A percentile compares a stretch with the other conserved stretches of the same genome.
These are phyloP conservation scores for Bubo bubo DNA, from an alignment of 2,113 vertebrate species.

Conservation along the genomic window DNA sequence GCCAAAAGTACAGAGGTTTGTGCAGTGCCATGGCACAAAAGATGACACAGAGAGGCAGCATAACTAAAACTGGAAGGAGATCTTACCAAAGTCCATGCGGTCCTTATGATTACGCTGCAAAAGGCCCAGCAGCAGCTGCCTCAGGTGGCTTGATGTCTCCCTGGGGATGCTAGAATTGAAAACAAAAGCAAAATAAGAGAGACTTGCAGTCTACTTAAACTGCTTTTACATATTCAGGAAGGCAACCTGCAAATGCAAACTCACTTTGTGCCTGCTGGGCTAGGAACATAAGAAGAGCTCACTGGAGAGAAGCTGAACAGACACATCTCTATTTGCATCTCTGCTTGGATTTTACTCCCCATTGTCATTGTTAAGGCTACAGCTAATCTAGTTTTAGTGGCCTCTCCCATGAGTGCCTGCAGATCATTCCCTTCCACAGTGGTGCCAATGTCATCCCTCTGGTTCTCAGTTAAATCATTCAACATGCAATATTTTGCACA, in stretches of 20 bases:
- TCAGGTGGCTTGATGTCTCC: conserved; percentile 88
- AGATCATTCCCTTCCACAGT: background rate
- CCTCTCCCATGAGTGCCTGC: background rate
- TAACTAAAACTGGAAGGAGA: background rate
- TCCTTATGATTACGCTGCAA: conserved; percentile 89
- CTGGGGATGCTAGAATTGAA: conserved; percentile 85
- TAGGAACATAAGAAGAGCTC: background rate
- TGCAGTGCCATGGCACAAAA: background rate
- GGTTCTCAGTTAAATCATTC: background rate
- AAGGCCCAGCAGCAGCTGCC: conserved; percentile 88
- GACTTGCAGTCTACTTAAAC: background rate
- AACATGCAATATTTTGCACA: background rate
- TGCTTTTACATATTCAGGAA: conserved; percentile 24
- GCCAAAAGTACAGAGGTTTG: background rate
- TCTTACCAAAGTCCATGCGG: conserved; percentile 90
- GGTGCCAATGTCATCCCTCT: background rate
- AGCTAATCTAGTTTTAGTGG: background rate
- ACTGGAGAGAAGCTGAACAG: background rate
- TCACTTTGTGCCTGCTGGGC: conserved; percentile 4
- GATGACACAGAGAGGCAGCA: background rate
- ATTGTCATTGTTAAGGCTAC: background rate
- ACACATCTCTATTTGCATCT: background rate
- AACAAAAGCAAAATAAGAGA: conserved; percentile 37
- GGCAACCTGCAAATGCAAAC: conserved; percentile 24
- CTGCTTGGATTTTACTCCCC: background rate